Evolutionary conservation across 2,888 invertebrate genomes (phyloP).

Genomic region (Galeruca laticollis): DNA sequence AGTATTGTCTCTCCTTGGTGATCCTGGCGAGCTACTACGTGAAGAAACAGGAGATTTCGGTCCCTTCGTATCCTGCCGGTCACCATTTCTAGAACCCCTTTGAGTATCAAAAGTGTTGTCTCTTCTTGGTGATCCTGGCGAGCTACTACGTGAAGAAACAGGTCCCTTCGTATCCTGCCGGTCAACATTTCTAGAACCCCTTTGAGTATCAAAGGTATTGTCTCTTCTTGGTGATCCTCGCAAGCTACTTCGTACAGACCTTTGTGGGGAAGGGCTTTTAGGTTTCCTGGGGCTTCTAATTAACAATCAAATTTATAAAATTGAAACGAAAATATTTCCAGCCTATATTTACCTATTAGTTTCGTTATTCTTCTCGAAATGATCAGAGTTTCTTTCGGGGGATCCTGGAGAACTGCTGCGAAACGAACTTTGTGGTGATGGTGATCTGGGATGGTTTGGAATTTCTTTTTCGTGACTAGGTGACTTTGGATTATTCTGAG

Average conservation of each 20-base stretch:
- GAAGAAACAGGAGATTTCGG: constrained; percentile 47
- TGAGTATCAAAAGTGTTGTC: constrained; percentile 2
- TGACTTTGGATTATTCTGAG: constrained; percentile 31
- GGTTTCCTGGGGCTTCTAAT: constrained; percentile 2
- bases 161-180: constrained; percentile 28
- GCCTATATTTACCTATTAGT: background rate
- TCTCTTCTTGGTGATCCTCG: constrained; percentile 37
- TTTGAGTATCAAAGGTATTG: constrained; percentile 3
- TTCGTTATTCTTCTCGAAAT: constrained; percentile 19
- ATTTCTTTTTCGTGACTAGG: constrained; percentile 12
- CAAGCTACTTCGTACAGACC: constrained; percentile 51
- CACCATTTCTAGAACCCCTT: constrained; percentile 22
- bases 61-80: constrained; percentile 4
- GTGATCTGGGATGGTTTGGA: constrained; percentile 43
- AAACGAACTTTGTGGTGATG: constrained; percentile 47
- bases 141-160: constrained; percentile 40
- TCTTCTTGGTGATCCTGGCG: constrained; percentile 39
- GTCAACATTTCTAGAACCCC: constrained; percentile 24
- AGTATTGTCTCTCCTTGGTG: constrained; percentile 16
- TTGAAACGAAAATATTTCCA: background rate
- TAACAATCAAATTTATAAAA: background rate
- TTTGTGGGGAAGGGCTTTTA: constrained; percentile 47
- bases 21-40: constrained; percentile 25
- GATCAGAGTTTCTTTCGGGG: constrained; percentile 7
- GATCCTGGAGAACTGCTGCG: constrained; percentile 27